Percentiles rank a stretch among this genome's conserved stretches.
Conservation (phyloP, 53 echinoderm and acorn worm species). For the Apostichopus leukothele region DNA sequence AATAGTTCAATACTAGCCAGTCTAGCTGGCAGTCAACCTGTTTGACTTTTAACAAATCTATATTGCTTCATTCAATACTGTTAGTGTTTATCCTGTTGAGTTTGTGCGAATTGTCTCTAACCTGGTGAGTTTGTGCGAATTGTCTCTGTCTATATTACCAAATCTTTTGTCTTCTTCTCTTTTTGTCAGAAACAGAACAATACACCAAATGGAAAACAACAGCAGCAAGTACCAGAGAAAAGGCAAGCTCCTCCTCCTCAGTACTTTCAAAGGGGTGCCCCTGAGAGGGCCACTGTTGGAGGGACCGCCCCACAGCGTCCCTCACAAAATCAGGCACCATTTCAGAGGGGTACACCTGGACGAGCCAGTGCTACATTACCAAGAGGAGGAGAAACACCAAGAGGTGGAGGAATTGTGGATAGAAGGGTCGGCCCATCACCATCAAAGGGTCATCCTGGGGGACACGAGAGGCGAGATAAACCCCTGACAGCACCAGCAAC, state of each 20-base stretch:
- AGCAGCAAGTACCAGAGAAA: not conserved
- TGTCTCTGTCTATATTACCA: no score
- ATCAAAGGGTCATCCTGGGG: not conserved
- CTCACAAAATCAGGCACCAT: conserved; percentile 68
- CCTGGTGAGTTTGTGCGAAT: no score
- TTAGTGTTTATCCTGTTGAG: no score
- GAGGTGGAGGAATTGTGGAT: not conserved
- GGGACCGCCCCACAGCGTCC: conserved; percentile 49
- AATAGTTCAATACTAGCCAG: no score
- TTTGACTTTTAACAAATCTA: no score
- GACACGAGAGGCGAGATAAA: conserved; percentile 17
- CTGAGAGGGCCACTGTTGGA: conserved; percentile 59
- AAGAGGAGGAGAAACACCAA: not conserved
- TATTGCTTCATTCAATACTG: no score
- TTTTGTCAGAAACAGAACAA: not conserved
- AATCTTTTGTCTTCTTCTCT: not conserved
- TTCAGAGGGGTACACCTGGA: conserved; percentile 77
- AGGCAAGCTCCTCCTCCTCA: conserved; percentile 20
- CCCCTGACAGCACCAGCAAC: not conserved
- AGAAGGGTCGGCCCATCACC: not conserved
- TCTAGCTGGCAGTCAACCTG: no score
- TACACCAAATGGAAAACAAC: not conserved
- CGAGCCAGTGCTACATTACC: conserved; percentile 69
- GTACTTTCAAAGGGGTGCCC: conserved; percentile 63
- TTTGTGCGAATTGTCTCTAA: no score